Conservation (phyloP, 2,888 invertebrate genomes). For the Crematogaster levior region DNA sequence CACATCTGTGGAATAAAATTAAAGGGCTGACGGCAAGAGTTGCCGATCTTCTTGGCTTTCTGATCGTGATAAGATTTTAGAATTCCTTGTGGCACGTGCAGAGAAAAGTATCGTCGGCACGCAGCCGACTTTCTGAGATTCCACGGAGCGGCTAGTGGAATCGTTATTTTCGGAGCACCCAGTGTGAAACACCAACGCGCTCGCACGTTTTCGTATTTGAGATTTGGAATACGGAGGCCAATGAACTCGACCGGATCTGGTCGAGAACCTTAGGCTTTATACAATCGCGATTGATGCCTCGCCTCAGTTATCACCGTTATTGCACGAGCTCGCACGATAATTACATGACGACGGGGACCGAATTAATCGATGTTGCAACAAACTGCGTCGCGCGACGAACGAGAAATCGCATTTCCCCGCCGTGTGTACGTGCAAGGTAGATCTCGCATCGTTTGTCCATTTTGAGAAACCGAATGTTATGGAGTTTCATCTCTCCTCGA, state of each 20-base stretch:
- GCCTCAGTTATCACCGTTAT: constrained; percentile 25
- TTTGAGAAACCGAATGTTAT: background rate
- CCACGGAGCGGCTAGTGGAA: background rate
- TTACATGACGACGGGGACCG: constrained; percentile 4
- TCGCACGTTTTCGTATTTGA: constrained; percentile 71
- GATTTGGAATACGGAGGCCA: constrained; percentile 74
- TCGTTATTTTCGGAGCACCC: constrained; percentile 58
- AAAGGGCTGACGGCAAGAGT: background rate
- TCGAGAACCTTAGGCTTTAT: constrained; percentile 45
- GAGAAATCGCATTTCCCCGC: background rate
- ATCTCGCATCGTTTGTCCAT: background rate
- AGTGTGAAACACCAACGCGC: constrained; percentile 40
- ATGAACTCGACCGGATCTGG: constrained; percentile 66
- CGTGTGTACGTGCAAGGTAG: background rate
- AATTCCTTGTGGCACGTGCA: background rate
- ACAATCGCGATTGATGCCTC: constrained; percentile 57
- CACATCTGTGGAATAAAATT: background rate
- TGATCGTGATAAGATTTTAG: background rate
- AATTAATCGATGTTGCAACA: background rate
- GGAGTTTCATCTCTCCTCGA: background rate
- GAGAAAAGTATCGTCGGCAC: background rate
- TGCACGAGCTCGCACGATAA: constrained; percentile 21
- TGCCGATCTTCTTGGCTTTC: background rate
- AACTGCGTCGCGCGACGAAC: background rate
- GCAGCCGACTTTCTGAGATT: background rate